These are phyloP conservation scores for Bos javanicus DNA, from an alignment of 2,113 vertebrate species.

Conservation along the genomic window DNA sequence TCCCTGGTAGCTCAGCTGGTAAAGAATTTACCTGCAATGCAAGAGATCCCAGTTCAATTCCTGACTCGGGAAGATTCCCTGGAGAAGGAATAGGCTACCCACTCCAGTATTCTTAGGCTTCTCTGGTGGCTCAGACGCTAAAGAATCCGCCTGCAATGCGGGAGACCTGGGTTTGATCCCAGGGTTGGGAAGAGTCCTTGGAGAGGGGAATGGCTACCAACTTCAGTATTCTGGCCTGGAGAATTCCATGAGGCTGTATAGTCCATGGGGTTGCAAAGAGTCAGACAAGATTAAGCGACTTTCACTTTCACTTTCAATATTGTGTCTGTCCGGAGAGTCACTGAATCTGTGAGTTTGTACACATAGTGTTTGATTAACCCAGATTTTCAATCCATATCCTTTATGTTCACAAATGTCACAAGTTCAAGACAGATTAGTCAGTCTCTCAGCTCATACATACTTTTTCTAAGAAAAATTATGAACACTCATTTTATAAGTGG, in stretches of 20 bases:
- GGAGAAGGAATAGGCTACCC: background rate
- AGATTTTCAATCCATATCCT: background rate
- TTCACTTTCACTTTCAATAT: background rate
- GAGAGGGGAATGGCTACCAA: background rate
- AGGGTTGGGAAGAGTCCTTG: background rate
- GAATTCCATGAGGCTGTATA: background rate
- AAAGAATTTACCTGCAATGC: background rate
- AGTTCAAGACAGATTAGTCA: background rate
- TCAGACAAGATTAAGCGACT: background rate
- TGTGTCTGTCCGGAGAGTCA: background rate
- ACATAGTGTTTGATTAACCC: background rate
- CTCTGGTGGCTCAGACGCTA: background rate
- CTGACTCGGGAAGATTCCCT: background rate
- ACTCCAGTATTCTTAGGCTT: background rate
- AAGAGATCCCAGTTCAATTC: background rate
- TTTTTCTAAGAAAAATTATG: background rate
- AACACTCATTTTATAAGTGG: slow-evolving; percentile 25
- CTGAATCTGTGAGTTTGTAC: background rate
- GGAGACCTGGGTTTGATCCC: background rate
- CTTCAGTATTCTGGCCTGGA: background rate
- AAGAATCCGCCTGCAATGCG: accelerated
- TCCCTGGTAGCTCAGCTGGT: background rate
- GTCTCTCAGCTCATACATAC: background rate
- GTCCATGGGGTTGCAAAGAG: background rate
- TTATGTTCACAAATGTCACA: background rate